Percentiles rank a stretch among this genome's conserved stretches.
Conservation (phyloP, 2,797 vertebrate genomes). For the Hydrolagus colliei region DNA sequence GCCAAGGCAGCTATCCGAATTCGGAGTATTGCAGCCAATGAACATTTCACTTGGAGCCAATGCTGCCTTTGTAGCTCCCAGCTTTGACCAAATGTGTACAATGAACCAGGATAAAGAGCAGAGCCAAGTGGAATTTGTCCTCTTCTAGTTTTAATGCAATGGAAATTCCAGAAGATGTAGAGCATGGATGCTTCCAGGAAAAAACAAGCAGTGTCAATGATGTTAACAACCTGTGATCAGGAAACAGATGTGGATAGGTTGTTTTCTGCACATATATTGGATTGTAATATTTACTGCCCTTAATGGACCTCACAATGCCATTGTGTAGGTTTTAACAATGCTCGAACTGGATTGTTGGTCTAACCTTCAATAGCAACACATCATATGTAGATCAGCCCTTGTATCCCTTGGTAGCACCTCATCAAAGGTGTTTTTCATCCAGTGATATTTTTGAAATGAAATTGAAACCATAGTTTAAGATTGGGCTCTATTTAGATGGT, state of each 20-base stretch:
- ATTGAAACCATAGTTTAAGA: background rate
- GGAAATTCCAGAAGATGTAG: slow-evolving; percentile 27
- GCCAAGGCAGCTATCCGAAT: slow-evolving; percentile 23
- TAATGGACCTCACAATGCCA: slow-evolving; percentile 18
- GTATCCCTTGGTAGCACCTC: background rate
- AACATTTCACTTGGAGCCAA: slow-evolving; percentile 29
- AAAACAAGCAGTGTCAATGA: slow-evolving; percentile 21
- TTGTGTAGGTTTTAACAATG: background rate
- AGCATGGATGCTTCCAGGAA: slow-evolving; percentile 21
- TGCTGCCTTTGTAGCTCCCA: slow-evolving; percentile 23
- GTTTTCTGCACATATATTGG: background rate
- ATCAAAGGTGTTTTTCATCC: background rate
- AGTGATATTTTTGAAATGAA: background rate
- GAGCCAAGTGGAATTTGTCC: slow-evolving; percentile 31
- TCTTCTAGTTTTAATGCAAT: slow-evolving; percentile 28
- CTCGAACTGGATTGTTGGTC: background rate
- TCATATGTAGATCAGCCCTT: background rate
- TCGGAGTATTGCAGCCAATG: slow-evolving; percentile 13
- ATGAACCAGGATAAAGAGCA: slow-evolving; percentile 24
- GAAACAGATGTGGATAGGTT: background rate
- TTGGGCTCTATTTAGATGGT: background rate
- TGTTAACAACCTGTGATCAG: slow-evolving; percentile 21
- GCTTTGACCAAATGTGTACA: slow-evolving; percentile 22
- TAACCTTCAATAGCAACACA: background rate
- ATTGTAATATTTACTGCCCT: background rate